Percentiles rank a stretch among this genome's conserved stretches.
These are phyloP conservation scores for Pterocles gutturalis DNA, from an alignment of 2,113 vertebrate genomes.

Conservation along the genomic window DNA sequence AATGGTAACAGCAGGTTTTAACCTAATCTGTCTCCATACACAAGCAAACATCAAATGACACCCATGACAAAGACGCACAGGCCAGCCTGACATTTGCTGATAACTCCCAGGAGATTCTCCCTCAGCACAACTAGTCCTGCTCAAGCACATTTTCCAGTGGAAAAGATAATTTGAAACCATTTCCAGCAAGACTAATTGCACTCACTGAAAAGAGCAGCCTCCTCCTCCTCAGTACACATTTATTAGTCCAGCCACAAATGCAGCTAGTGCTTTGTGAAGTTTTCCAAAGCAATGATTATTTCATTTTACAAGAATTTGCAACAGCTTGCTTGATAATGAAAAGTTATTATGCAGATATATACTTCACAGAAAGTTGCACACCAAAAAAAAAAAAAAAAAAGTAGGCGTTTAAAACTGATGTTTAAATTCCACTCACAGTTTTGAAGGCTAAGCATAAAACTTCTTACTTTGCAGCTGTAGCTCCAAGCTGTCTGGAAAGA, in stretches of 20 bases:
- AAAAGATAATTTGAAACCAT: slow-evolving; percentile 41
- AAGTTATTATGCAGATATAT: slow-evolving; percentile 30
- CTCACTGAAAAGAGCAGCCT: slow-evolving; percentile 16
- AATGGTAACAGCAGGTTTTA: not conserved
- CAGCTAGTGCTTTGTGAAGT: not conserved
- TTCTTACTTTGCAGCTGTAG: slow-evolving; percentile 63
- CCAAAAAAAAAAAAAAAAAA: not conserved
- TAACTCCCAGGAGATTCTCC: not conserved
- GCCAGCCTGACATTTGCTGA: slow-evolving; percentile 31
- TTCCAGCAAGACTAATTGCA: slow-evolving; percentile 13
- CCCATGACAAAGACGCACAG: not conserved
- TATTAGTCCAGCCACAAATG: not conserved
- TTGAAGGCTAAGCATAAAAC: slow-evolving; percentile 61
- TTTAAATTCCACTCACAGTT: slow-evolving; percentile 68
- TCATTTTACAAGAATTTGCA: not conserved
- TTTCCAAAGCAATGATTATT: slow-evolving; percentile 30
- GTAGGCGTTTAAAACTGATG: slow-evolving; percentile 9
- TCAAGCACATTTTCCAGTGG: slow-evolving; percentile 22
- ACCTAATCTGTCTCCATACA: not conserved
- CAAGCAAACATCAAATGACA: not conserved
- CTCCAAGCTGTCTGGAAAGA: slow-evolving; percentile 64
- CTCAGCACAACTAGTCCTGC: not conserved
- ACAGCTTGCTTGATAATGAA: slow-evolving; percentile 2
- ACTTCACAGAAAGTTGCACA: slow-evolving; percentile 49
- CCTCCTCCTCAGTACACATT: not conserved